Evolutionary conservation across 2,888 invertebrate genomes (phyloP).

Genomic region (Apodemia zela): DNA sequence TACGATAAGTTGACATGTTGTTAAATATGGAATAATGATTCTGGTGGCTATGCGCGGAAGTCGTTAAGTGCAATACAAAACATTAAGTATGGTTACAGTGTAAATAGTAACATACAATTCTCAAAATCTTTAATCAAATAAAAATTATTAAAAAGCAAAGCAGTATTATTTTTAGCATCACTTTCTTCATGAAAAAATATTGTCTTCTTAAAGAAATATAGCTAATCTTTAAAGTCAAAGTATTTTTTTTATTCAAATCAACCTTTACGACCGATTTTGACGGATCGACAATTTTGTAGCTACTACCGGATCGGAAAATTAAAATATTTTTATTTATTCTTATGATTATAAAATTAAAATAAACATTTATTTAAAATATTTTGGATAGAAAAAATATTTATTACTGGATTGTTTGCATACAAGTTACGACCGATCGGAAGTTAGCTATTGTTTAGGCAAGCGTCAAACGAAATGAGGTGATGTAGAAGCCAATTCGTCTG

Average conservation of each 20-base stretch:
- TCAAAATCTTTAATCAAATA: not conserved
- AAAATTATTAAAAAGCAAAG: too few species aligned
- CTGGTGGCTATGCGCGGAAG: conserved; percentile 15
- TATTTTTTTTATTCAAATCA: too few species aligned
- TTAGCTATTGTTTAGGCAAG: not conserved
- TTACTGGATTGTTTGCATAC: not conserved
- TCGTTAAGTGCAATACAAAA: not conserved
- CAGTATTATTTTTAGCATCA: too few species aligned
- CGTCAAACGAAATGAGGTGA: not conserved
- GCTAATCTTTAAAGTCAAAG: too few species aligned
- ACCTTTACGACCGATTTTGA: too few species aligned
- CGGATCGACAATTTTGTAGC: too few species aligned
- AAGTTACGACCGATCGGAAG: not conserved
- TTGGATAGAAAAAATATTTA: not conserved
- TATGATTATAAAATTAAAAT: too few species aligned
- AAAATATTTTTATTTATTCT: too few species aligned
- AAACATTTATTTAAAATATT: too few species aligned
- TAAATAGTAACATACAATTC: not conserved
- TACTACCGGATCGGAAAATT: too few species aligned
- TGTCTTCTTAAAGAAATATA: too few species aligned
- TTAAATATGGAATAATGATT: conserved; percentile 44
- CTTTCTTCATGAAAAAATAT: too few species aligned
- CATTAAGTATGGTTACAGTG: not conserved
- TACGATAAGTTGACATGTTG: conserved; percentile 58
- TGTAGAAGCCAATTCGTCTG: not conserved